A percentile compares a stretch with the other conserved stretches of the same genome.
Conservation (phyloP, 1,140 invertebrate genomes). For the Meteorus sp. region DNA sequence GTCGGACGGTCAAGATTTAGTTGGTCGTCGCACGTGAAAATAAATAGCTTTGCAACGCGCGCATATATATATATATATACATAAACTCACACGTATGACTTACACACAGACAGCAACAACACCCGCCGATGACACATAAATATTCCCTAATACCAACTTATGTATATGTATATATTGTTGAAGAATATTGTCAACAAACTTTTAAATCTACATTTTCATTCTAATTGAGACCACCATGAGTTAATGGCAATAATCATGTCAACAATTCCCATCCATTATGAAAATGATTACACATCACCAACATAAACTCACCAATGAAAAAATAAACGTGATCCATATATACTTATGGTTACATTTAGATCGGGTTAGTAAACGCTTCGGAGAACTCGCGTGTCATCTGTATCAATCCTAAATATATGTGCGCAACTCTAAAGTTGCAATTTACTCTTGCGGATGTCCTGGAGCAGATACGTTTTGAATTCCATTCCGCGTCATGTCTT, state of each 20-base stretch:
- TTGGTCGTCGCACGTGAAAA: neutral
- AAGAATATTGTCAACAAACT: too few species aligned
- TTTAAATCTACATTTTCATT: too few species aligned
- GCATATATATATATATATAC: neutral
- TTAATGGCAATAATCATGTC: too few species aligned
- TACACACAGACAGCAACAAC: too few species aligned
- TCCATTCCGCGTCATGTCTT: too few species aligned
- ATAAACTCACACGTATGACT: neutral
- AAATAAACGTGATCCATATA: neutral
- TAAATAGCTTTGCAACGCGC: neutral
- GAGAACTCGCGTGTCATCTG: neutral
- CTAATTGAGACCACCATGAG: too few species aligned
- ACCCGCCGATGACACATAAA: too few species aligned
- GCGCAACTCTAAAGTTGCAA: neutral
- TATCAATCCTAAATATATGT: neutral
- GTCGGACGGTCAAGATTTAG: constrained; percentile 7
- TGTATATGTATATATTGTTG: too few species aligned
- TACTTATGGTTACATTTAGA: neutral
- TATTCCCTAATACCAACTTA: too few species aligned
- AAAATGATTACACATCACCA: too few species aligned
- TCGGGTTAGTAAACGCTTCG: constrained; percentile 1
- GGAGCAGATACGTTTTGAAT: neutral
- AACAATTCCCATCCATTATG: too few species aligned
- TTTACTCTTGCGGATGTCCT: neutral
- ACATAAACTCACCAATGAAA: neutral